Evolutionary conservation across 2,888 invertebrate genomes (phyloP), one percentile per base, ranked within the genome.

Genomic region (Ptychoptera albimana): DNA sequence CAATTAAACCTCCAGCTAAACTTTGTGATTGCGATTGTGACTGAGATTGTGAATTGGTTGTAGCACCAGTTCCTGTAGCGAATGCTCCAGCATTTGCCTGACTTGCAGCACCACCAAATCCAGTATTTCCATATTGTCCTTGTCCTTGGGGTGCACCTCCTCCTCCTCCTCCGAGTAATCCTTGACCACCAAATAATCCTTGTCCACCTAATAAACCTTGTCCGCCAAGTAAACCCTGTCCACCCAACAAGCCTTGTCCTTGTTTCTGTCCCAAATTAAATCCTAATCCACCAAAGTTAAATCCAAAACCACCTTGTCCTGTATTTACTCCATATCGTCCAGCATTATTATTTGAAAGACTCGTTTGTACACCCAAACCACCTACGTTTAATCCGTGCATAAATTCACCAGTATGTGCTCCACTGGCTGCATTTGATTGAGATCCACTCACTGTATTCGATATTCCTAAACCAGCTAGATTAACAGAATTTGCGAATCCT

Each of bases 371-470:
- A 1, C 56, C 62, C 1, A 60, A 3, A 1, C 57, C 51, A 2
- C 62, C 63, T 11, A 64, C 42, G 39, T 61, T 56, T 30, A 63
- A 51, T 37, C 60, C 57, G 48, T 62, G 51, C 1, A 53, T 47
- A 9, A 61, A 49, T 3, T 51, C 54, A 6, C 45, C 41, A 29
- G 42, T 13, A 9, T 36, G 30, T 5, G 48, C 42, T 0, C 60
- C 60, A 45, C 60, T 60, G 5, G 55, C 54, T 8, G 54, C 49
- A 5, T 12, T 2, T n/a, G 42, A n/a, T 10, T 29, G 13, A 11
- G 34, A 23, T 16, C 38, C 38, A 1, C 38, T 39, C 10, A 42
- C 23, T 2, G 42, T 37, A 36, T 46, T 44, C n/a, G 46, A 37
- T 11, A 46, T 44, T 42, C 39, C 44, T 12, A 46, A 14, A 1